Conservation (phyloP, 2,888 invertebrate species). For the Fragum whitleyi region DNA sequence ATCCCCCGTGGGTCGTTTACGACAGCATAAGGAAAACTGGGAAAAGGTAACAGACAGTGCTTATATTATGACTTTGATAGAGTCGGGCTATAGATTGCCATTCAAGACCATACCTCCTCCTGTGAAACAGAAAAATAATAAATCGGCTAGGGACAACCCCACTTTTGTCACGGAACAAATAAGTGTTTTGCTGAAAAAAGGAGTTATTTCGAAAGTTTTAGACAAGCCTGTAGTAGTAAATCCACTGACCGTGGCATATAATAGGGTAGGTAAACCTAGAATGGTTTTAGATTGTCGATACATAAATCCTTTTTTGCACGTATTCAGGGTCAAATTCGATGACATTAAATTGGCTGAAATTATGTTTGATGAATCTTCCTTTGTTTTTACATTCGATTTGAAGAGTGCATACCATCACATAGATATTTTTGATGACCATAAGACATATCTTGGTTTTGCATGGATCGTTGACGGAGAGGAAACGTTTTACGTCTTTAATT, state of each 20-base stretch:
- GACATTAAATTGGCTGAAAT: slow-evolving; percentile 40
- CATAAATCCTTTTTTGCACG: no score
- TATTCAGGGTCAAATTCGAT: slow-evolving; percentile 46
- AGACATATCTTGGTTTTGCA: no score
- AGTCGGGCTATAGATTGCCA: slow-evolving; percentile 43
- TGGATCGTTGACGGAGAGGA: no score
- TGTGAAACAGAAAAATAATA: slow-evolving; percentile 44
- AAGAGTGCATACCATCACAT: slow-evolving; percentile 46
- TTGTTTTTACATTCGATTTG: slow-evolving; percentile 38
- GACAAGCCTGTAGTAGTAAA: slow-evolving; percentile 51
- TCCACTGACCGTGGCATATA: slow-evolving; percentile 54
- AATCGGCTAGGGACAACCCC: slow-evolving; percentile 40
- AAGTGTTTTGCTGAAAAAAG: neutral
- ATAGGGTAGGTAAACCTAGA: no score
- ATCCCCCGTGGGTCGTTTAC: no score
- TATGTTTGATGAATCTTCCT: no score
- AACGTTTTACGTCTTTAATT: no score
- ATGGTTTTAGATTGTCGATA: slow-evolving; percentile 44
- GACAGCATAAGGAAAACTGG: slow-evolving; percentile 18
- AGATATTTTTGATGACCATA: slow-evolving; percentile 24
- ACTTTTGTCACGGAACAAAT: slow-evolving; percentile 50
- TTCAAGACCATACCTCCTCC: slow-evolving; percentile 36
- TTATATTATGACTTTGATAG: slow-evolving; percentile 41
- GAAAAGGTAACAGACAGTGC: slow-evolving; percentile 15
- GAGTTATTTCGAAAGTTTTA: no score